Evolutionary conservation across 2,797 vertebrate genomes (phyloP).

Genomic region (Kryptopterus vitreolus): DNA sequence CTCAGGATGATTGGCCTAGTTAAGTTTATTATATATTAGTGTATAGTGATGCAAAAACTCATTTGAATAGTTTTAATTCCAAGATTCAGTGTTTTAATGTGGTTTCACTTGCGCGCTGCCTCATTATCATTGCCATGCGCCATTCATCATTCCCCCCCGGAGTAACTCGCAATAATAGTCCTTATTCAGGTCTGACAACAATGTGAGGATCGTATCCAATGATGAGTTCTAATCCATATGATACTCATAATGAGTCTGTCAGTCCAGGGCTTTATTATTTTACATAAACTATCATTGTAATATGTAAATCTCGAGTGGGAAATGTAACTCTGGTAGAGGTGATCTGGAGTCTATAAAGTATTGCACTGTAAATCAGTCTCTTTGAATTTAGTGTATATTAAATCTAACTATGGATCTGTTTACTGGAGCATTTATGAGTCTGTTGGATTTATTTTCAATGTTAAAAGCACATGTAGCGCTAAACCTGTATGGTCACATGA

Average conservation of each 20-base stretch:
- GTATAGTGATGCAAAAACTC: neutral
- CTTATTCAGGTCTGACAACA: slow-evolving; percentile 10
- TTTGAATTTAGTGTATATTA: neutral
- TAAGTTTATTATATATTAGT: slow-evolving; percentile 1
- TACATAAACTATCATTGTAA: slow-evolving; percentile 3
- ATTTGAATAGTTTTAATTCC: slow-evolving; percentile 13
- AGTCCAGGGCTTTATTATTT: neutral
- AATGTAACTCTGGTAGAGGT: neutral
- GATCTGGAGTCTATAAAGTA: neutral
- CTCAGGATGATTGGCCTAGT: slow-evolving; percentile 18
- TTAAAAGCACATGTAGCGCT: neutral
- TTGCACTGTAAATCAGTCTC: neutral
- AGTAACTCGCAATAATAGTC: slow-evolving; percentile 19
- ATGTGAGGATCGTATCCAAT: slow-evolving; percentile 18
- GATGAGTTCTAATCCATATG: slow-evolving; percentile 2
- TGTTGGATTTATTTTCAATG: slow-evolving; percentile 5
- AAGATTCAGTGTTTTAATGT: neutral
- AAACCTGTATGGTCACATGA: neutral
- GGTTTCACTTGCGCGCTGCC: neutral
- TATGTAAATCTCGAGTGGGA: neutral
- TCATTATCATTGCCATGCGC: neutral
- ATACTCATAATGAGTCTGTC: slow-evolving; percentile 6
- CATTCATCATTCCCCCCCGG: slow-evolving; percentile 13
- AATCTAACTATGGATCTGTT: neutral
- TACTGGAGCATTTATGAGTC: neutral